phyloP scores from a whole-genome alignment of 64 coral and sea anemone species.

The Montipora sp. region DNA sequence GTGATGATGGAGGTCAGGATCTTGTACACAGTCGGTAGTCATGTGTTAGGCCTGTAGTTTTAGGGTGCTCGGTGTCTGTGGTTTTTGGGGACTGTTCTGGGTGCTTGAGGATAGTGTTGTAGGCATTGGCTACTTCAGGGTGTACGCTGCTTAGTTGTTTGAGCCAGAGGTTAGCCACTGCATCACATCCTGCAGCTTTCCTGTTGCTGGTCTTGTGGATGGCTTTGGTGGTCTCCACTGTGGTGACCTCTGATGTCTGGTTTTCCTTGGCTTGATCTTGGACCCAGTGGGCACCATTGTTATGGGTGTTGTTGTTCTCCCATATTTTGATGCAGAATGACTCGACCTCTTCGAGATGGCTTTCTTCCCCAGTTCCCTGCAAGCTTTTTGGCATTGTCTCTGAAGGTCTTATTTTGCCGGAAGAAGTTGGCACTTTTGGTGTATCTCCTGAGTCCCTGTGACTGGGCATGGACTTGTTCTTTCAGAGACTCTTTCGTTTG shows the following conservation, averaged over 20 bases:
- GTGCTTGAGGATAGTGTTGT: neutral
- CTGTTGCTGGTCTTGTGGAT: too few species aligned
- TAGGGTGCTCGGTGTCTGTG: conserved; percentile 2
- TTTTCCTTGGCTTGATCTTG: too few species aligned
- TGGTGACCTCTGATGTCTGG: too few species aligned
- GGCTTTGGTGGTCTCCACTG: neutral
- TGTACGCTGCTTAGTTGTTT: too few species aligned
- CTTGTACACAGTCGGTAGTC: conserved; percentile 17
- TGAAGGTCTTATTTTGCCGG: neutral
- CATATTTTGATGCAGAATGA: too few species aligned
- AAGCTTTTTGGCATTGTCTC: neutral
- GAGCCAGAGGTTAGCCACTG: neutral
- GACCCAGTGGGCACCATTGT: too few species aligned
- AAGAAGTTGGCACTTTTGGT: neutral
- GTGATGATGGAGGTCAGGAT: conserved; percentile 12
- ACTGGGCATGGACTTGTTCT: neutral
- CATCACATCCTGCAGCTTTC: too few species aligned
- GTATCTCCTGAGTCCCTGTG: neutral
- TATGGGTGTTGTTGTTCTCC: too few species aligned
- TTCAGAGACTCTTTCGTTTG: neutral
- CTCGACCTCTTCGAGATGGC: neutral
- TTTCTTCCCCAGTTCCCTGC: neutral
- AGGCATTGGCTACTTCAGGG: neutral
- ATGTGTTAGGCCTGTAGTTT: conserved; percentile 19
- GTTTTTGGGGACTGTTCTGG: neutral